Base-by-base conservation (phyloP, 2,888 invertebrate genomes). In the Mythimna ferrago region DNA sequence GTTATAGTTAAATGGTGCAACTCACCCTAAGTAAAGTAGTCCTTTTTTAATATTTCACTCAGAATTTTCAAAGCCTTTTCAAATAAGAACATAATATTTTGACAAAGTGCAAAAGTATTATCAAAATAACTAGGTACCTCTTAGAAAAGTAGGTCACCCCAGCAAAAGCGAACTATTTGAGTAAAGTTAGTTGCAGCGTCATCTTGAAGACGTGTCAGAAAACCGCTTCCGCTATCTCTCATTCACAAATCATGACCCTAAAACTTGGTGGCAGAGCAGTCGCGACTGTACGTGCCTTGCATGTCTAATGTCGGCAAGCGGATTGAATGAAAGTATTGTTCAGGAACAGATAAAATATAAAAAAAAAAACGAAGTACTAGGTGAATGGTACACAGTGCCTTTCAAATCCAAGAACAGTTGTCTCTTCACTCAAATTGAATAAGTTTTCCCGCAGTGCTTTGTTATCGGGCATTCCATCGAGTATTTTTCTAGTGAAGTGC, bases 321-420 rank as follows among this genome's bases (percentile, higher is more conserved):
- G 93, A 94, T 95, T 94, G 93, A 94, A 94, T 93, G 91, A 93
- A 93, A 94, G 92, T 93, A 94, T 94, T 95, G 94, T 94, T 93
- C 91, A 89, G 90, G 89, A 91, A 91, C 88, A 91, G 90, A 93
- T 93, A 92, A 92, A 92, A 92, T 91, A 91, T 66, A 61, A 91
- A 92, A 91, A 92, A 71, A 76, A 81, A 93, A 90, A 91, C 87
- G 85, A 91, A 90, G 88, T 88, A 76, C 81, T 87, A 87, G 87
- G 91, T 92, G 91, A 91, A 89, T 84, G 81, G 89, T 89, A 90
- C 88, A 94, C 93, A 93, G 92, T 92, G 93, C 90, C 89, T 93
- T 93, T 92, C 92, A 93, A 92, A 93, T 87, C 89, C 87, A 90
- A 91, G 92, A 94, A 93, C 93, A 93, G 93, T 94, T 93, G 94